phyloP scores from a whole-genome alignment of 2,888 invertebrate genomes.

The Aphodius sticticus region DNA sequence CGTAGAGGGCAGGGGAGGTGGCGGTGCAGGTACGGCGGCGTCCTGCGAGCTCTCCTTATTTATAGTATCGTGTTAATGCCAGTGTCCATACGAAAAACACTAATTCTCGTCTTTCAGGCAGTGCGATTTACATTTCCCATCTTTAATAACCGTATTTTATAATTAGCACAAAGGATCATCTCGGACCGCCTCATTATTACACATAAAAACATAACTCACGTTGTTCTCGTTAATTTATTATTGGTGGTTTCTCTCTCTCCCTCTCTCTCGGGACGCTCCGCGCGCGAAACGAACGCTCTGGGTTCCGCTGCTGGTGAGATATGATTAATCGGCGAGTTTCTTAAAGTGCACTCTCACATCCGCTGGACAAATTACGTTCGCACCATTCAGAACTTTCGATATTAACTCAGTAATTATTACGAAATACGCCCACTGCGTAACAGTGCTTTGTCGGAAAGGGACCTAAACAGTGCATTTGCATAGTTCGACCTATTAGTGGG shows the following conservation, averaged over 20 bases:
- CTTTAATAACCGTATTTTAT: conserved; percentile 42
- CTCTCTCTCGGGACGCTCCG: background rate
- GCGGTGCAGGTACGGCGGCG: conserved; percentile 32
- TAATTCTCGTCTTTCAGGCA: conserved; percentile 43
- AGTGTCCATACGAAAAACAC: conserved; percentile 44
- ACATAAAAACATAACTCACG: conserved; percentile 33
- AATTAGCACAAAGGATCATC: conserved; percentile 40
- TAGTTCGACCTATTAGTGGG: background rate
- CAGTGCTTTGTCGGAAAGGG: background rate
- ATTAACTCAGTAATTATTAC: background rate
- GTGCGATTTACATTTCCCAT: conserved; percentile 40
- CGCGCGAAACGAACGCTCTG: background rate
- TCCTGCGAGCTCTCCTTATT: conserved; percentile 43
- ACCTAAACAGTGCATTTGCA: background rate
- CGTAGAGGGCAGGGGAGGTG: background rate
- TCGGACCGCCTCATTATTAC: conserved; percentile 30
- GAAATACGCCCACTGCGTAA: background rate
- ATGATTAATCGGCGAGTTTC: background rate
- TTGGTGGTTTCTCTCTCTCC: background rate
- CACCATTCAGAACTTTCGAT: background rate
- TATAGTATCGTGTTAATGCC: conserved; percentile 46
- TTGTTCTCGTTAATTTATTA: conserved; percentile 29
- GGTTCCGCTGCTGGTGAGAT: background rate
- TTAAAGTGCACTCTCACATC: background rate
- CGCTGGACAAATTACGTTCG: background rate